Conservation (phyloP, 1,140 invertebrate genomes). For the Cydia splendana region DNA sequence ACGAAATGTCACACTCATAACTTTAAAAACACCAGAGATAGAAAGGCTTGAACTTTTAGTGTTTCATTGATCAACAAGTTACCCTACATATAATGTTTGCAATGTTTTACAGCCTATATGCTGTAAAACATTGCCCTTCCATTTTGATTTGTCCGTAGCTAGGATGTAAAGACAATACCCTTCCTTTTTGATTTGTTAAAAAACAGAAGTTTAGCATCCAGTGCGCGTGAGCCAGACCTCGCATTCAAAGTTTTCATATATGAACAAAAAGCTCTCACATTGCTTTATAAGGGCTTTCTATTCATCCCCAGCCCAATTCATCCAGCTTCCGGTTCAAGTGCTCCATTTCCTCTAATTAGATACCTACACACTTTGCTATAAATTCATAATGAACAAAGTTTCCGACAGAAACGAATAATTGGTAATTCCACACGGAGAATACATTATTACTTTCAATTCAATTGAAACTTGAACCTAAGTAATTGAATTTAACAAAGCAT, state of each 20-base stretch:
- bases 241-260: background rate
- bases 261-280: background rate
- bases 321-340: background rate
- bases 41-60: too few species aligned
- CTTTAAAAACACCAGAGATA: too few species aligned
- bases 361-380: background rate
- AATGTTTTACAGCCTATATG: too few species aligned
- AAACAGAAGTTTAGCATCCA: background rate
- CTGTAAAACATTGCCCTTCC: background rate
- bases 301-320: background rate
- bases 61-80: too few species aligned
- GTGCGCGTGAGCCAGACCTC: background rate
- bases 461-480: too few species aligned
- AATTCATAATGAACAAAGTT: slow-evolving; percentile 1
- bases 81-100: too few species aligned
- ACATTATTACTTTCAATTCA: background rate
- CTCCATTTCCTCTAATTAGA: background rate
- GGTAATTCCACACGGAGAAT: background rate
- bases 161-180: too few species aligned
- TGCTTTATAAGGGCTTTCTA: background rate
- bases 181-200: too few species aligned
- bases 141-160: background rate
- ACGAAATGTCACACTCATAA: too few species aligned
- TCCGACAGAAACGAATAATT: background rate
- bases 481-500: too few species aligned